A percentile compares a stretch with the other conserved stretches of the same genome.
Evolutionary conservation across 2,113 vertebrate genomes (phyloP).

Genomic region (Xiphophorus couchianus): DNA sequence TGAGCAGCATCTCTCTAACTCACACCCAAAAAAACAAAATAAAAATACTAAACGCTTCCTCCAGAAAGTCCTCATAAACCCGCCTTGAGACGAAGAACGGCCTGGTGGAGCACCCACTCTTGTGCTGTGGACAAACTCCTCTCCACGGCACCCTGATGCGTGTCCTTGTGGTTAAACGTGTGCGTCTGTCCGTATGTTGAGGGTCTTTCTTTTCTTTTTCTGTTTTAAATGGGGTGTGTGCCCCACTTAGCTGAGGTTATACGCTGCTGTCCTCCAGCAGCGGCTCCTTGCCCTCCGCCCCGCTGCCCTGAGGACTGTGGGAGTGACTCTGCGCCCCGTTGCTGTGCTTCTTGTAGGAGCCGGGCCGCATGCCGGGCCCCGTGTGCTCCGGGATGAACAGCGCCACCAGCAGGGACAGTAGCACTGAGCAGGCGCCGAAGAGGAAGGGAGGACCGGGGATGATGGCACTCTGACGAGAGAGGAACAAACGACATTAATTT

Average conservation of each 20-base stretch:
- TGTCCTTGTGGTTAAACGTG: constrained; percentile 45
- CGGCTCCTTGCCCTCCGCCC: constrained; percentile 88
- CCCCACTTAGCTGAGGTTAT: constrained; percentile 75
- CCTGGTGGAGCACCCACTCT: constrained; percentile 44
- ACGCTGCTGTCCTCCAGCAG: constrained; percentile 92
- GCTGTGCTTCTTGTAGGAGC: constrained; percentile 90
- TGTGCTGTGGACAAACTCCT: constrained; percentile 64
- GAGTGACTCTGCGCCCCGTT: constrained; percentile 85
- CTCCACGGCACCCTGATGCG: constrained; percentile 33
- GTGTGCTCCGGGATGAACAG: constrained; percentile 93
- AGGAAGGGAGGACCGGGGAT: constrained; percentile 94
- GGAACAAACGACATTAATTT: background rate
- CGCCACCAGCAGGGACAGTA: constrained; percentile 90
- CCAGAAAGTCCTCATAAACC: constrained; percentile 51
- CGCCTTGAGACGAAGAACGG: constrained; percentile 31
- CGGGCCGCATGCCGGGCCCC: constrained; percentile 78
- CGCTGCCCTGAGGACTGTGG: constrained; percentile 85
- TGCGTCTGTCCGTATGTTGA: constrained; percentile 40
- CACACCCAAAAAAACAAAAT: constrained; percentile 42
- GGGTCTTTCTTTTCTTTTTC: constrained; percentile 2
- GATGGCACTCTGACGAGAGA: constrained; percentile 84
- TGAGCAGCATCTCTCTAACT: constrained; percentile 25
- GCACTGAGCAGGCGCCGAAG: constrained; percentile 91
- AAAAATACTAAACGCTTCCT: constrained; percentile 32
- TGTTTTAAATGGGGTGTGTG: constrained; percentile 27